A percentile compares a stretch with the other conserved stretches of the same genome.
Conservation (phyloP, 1,140 invertebrate species). For the Ceratina calcarata region DNA sequence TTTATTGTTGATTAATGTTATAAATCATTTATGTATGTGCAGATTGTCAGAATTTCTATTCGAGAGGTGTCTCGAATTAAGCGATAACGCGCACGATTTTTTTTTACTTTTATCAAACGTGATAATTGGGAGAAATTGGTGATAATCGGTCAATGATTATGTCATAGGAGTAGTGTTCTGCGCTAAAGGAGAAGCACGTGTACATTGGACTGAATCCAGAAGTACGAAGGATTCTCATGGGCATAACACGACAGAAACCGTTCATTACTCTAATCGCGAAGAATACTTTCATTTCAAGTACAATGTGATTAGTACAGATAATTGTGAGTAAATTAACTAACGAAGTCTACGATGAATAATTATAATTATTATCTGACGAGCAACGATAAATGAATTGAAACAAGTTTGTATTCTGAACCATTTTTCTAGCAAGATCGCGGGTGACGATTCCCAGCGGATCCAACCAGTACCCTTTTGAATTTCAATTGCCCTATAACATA, state of each 20-base stretch:
- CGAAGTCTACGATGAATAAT: not conserved
- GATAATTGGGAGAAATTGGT: too few relatives aligned
- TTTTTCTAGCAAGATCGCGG: conserved; percentile 31
- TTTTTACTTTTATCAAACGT: too few relatives aligned
- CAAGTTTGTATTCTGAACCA: not conserved
- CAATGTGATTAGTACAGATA: conserved; percentile 20
- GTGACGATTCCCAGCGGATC: conserved; percentile 70
- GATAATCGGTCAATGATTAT: not conserved
- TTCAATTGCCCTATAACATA: conserved; percentile 79
- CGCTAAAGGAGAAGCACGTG: conserved; percentile 37
- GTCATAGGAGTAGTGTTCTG: conserved; percentile 14
- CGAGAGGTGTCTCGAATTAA: too few relatives aligned
- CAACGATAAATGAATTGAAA: not conserved
- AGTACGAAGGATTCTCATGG: not conserved
- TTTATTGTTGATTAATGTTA: not conserved
- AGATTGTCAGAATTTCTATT: too few relatives aligned
- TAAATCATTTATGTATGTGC: too few relatives aligned
- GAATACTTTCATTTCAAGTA: conserved; percentile 45
- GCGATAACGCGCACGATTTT: too few relatives aligned
- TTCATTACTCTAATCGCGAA: not conserved
- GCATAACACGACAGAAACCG: rapidly evolving
- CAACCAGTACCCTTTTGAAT: conserved; percentile 80
- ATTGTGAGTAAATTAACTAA: not conserved
- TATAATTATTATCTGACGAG: not conserved
- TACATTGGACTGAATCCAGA: conserved; percentile 37